A percentile compares a stretch with the other conserved stretches of the same genome.
phyloP scores from a whole-genome alignment of 2,113 vertebrate genomes.

The Periophthalmodon schlosseri region DNA sequence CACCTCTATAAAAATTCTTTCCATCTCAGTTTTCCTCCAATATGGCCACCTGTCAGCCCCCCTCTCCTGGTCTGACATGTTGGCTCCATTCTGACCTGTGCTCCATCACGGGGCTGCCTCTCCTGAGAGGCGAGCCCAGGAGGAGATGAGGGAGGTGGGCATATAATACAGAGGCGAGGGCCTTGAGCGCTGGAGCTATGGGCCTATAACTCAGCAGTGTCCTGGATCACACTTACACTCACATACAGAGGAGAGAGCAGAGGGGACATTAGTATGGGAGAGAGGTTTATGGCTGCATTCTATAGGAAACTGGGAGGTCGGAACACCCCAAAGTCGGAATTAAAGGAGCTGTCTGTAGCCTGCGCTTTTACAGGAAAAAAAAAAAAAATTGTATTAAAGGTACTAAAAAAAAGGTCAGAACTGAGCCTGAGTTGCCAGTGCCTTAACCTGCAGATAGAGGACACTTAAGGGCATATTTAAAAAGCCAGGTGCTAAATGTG shows the following conservation, averaged over 20 bases:
- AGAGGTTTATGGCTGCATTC: too few species aligned
- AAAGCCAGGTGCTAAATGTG: too few species aligned
- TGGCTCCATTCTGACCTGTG: constrained; percentile 5
- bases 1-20: neutral
- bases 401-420: too few species aligned
- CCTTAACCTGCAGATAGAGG: too few species aligned
- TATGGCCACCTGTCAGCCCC: constrained; percentile 23
- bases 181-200: constrained; percentile 45
- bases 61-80: constrained; percentile 22
- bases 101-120: constrained; percentile 52
- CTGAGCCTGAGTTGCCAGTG: too few species aligned
- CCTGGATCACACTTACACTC: neutral
- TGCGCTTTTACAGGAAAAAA: too few species aligned
- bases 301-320: too few species aligned
- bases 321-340: too few species aligned
- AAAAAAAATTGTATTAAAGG: too few species aligned
- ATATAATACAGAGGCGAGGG: constrained; percentile 51
- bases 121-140: constrained; percentile 42
- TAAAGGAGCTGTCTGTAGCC: too few species aligned
- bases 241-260: neutral
- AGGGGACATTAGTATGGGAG: neutral
- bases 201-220: constrained; percentile 50
- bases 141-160: constrained; percentile 65
- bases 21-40: constrained; percentile 12
- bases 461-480: too few species aligned